These are phyloP conservation scores for Platycnemis pennipes DNA, from an alignment of 2,888 invertebrate genomes.

Conservation along the genomic window DNA sequence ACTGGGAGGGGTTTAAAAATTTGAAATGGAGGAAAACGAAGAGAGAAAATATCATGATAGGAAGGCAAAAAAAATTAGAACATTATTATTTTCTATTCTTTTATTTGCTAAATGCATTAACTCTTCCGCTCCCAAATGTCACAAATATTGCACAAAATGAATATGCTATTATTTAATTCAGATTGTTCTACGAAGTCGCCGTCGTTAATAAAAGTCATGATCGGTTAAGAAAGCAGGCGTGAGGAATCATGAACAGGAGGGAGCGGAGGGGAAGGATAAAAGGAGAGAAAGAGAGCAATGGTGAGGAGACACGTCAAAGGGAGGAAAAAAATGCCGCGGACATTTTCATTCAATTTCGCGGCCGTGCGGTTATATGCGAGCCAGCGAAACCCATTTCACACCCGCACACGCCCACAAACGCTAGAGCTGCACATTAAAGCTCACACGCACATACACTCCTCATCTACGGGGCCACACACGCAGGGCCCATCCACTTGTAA, in stretches of 20 bases:
- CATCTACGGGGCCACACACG: neutral
- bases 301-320: neutral
- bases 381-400: neutral
- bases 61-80: too few relatives aligned
- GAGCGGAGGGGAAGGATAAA: neutral
- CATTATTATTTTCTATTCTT: too few relatives aligned
- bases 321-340: slow-evolving; percentile 24
- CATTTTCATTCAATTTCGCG: slow-evolving; percentile 52
- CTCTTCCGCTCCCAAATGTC: too few relatives aligned
- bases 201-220: too few relatives aligned
- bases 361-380: slow-evolving; percentile 17
- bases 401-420: neutral
- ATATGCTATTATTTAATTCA: too few relatives aligned
- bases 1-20: too few relatives aligned
- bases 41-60: too few relatives aligned
- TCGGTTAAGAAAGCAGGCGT: too few relatives aligned
- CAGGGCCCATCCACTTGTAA: neutral
- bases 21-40: too few relatives aligned
- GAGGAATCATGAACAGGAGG: neutral
- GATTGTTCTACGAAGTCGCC: too few relatives aligned
- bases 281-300: neutral
- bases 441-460: neutral
- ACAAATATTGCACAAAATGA: too few relatives aligned
- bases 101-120: too few relatives aligned
- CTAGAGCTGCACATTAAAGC: neutral